Evolutionary conservation across 2,797 vertebrate species (phyloP).

Genomic region (Gadopsis marmoratus): DNA sequence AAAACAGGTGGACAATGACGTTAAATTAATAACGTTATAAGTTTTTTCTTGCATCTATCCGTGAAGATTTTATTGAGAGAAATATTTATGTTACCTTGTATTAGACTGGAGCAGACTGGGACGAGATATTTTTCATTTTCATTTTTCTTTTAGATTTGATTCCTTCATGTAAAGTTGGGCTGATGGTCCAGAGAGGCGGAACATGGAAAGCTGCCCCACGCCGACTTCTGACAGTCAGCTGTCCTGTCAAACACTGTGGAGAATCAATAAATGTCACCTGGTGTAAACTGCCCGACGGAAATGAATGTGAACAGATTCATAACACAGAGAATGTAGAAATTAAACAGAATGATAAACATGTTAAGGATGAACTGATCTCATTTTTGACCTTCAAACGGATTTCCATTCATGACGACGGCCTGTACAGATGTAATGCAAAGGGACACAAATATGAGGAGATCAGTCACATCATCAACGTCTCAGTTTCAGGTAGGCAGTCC

Average conservation of each 20-base stretch:
- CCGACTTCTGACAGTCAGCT: slow-evolving; percentile 39
- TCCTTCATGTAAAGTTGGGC: slow-evolving; percentile 29
- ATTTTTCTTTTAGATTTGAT: slow-evolving; percentile 23
- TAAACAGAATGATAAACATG: neutral
- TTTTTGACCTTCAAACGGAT: slow-evolving; percentile 69
- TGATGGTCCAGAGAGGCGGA: slow-evolving; percentile 18
- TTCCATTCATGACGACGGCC: slow-evolving; percentile 49
- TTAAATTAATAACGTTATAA: too few species aligned
- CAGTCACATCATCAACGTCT: slow-evolving; percentile 66
- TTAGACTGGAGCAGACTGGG: neutral
- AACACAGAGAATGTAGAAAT: slow-evolving; percentile 31
- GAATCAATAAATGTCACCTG: slow-evolving; percentile 46
- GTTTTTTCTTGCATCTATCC: neutral
- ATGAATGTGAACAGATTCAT: neutral
- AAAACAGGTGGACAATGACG: too few species aligned
- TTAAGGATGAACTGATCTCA: slow-evolving; percentile 17
- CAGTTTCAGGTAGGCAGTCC: slow-evolving; percentile 67
- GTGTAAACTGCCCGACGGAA: slow-evolving; percentile 47
- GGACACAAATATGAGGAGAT: rapidly evolving
- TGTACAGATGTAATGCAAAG: slow-evolving; percentile 57
- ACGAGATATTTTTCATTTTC: neutral
- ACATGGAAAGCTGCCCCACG: neutral
- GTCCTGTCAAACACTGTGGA: slow-evolving; percentile 61
- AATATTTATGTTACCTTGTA: neutral
- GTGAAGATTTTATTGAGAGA: neutral